Evolutionary conservation across 37 sponge, comb jelly and placozoan species (phyloP).

Genomic region (Cladorhizidae sp.): DNA sequence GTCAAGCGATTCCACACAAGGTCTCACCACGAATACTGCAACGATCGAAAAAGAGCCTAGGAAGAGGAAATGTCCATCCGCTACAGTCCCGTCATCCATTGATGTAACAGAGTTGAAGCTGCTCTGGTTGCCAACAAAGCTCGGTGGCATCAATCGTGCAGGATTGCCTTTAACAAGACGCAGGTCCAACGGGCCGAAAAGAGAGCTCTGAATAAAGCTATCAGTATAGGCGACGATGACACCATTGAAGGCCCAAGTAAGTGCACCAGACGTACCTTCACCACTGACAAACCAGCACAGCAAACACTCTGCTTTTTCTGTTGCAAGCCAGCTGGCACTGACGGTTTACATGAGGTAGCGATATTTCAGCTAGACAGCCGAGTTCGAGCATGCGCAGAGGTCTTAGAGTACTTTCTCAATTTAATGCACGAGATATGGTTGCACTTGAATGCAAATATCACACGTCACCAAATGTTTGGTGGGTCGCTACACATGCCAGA

Average conservation of each 20-base stretch:
- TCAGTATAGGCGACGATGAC: neutral
- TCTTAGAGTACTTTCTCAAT: conserved; percentile 4
- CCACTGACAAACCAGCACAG: neutral
- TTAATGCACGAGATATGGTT: conserved; percentile 24
- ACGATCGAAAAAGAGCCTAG: no score
- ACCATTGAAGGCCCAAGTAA: neutral
- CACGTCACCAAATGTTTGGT: conserved; percentile 17
- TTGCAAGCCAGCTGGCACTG: no score
- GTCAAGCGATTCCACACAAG: no score
- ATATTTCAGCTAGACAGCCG: conserved; percentile 30
- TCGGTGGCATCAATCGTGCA: neutral
- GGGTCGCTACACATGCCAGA: conserved; percentile 10
- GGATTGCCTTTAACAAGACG: neutral
- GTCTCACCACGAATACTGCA: no score
- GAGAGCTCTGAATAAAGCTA: neutral
- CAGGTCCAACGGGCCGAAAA: no score
- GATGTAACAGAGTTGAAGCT: conserved; percentile 18
- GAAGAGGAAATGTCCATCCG: no score
- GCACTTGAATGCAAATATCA: no score
- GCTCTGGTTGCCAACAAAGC: conserved; percentile 24
- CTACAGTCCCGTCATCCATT: no score
- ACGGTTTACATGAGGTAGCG: conserved; percentile 24
- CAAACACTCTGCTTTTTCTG: no score
- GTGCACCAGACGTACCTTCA: neutral
- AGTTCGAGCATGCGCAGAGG: conserved; percentile 19